These are phyloP conservation scores for Catagonus wagneri DNA, from an alignment of 2,113 vertebrate species.

Conservation along the genomic window DNA sequence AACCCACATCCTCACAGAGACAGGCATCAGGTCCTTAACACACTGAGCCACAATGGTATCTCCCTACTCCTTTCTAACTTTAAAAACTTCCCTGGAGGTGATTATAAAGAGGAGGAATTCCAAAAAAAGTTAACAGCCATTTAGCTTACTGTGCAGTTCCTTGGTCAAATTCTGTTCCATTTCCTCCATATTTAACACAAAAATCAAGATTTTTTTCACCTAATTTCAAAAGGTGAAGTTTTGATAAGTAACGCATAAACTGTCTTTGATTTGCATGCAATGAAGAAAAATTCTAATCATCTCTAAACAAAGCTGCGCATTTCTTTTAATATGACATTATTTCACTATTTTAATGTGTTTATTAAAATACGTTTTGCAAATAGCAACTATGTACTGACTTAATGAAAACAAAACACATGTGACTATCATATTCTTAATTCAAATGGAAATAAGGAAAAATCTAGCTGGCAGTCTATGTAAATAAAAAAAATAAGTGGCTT, in stretches of 20 bases:
- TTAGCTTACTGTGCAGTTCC: background rate
- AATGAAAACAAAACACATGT: slow-evolving; percentile 31
- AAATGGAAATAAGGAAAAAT: background rate
- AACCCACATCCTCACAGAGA: no score
- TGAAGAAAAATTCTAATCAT: background rate
- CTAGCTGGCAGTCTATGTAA: background rate
- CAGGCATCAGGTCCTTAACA: no score
- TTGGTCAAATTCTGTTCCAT: background rate
- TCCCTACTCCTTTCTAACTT: background rate
- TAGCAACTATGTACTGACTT: background rate
- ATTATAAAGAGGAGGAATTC: background rate
- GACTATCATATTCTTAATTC: background rate
- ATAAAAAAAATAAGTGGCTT: background rate
- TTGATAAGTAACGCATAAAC: slow-evolving; percentile 16
- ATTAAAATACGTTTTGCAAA: background rate
- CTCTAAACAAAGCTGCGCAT: background rate
- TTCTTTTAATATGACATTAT: background rate
- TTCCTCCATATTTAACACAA: slow-evolving; percentile 6
- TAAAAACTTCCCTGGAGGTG: background rate
- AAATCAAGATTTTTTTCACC: background rate
- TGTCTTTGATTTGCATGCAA: background rate
- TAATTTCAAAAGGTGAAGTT: slow-evolving; percentile 28
- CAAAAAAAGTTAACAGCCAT: background rate
- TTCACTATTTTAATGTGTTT: slow-evolving; percentile 19
- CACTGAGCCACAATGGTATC: no score